phyloP scores from a whole-genome alignment of 1,140 invertebrate species.

The Sycobia sp. region DNA sequence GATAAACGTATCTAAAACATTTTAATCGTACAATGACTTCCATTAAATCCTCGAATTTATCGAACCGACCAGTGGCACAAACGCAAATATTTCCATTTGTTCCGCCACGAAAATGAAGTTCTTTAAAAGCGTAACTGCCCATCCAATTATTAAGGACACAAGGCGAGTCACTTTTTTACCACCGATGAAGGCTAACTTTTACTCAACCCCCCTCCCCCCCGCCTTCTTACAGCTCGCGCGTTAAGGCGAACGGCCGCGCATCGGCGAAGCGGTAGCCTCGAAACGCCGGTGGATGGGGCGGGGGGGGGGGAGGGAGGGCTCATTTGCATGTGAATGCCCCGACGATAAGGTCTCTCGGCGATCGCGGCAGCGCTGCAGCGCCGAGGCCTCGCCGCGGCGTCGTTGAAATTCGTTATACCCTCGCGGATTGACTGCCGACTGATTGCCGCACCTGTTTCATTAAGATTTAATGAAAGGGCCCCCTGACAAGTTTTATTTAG shows the following conservation, averaged over 20 bases:
- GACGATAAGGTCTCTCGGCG: constrained; percentile 15
- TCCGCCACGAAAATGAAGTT: background rate
- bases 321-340: constrained; percentile 32
- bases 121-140: background rate
- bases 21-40: no score
- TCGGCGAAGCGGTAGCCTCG: no score
- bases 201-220: background rate
- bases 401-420: constrained; percentile 24
- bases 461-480: constrained; percentile 6
- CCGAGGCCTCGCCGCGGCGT: background rate
- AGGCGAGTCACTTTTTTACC: constrained; percentile 5
- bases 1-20: no score
- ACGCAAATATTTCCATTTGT: no score
- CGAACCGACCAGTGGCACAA: no score
- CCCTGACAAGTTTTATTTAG: constrained; percentile 10
- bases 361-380: no score
- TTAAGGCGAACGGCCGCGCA: background rate
- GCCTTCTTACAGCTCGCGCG: background rate
- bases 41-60: no score
- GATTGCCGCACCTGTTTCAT: constrained; percentile 29
- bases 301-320: background rate
- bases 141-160: background rate
- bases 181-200: background rate
- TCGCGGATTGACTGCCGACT: constrained; percentile 23
- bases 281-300: no score